phyloP scores from a whole-genome alignment of 2,888 invertebrate species.

The Saturnia japonica region DNA sequence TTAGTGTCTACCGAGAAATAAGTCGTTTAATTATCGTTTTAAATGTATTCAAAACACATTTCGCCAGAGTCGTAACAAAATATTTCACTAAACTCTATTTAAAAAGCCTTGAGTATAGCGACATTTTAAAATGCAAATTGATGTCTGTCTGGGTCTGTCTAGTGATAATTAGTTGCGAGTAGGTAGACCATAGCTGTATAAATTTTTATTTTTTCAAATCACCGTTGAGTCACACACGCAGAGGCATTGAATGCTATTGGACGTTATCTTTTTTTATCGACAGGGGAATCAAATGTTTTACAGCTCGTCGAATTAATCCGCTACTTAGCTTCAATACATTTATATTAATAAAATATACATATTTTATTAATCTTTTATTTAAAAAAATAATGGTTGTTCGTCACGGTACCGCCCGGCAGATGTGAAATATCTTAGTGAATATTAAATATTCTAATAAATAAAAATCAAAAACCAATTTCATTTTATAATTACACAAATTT shows the following conservation, averaged over 20 bases:
- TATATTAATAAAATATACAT: no score
- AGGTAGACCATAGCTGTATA: slow-evolving; percentile 16
- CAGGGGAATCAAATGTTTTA: not conserved
- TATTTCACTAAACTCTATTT: slow-evolving; percentile 34
- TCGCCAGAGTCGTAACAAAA: slow-evolving; percentile 27
- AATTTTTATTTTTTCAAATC: slow-evolving; percentile 11
- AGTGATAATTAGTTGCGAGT: slow-evolving; percentile 38
- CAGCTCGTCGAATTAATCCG: not conserved
- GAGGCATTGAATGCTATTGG: not conserved
- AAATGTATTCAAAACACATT: slow-evolving; percentile 17
- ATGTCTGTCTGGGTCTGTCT: slow-evolving; percentile 43
- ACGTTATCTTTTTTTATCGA: slow-evolving; percentile 7
- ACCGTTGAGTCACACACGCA: slow-evolving; percentile 8
- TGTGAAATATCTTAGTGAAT: no score
- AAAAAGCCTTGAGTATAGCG: slow-evolving; percentile 47
- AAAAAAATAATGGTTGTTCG: no score
- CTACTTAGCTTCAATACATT: not conserved
- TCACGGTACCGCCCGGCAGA: no score
- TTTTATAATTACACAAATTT: no score
- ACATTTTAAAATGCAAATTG: slow-evolving; percentile 52
- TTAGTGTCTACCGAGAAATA: slow-evolving; percentile 6
- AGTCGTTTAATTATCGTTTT: slow-evolving; percentile 9
- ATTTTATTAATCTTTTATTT: no score
- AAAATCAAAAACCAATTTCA: no score
- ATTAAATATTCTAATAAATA: no score